Conservation (phyloP, 2,888 invertebrate species). For the Linnaemya tessellans region DNA sequence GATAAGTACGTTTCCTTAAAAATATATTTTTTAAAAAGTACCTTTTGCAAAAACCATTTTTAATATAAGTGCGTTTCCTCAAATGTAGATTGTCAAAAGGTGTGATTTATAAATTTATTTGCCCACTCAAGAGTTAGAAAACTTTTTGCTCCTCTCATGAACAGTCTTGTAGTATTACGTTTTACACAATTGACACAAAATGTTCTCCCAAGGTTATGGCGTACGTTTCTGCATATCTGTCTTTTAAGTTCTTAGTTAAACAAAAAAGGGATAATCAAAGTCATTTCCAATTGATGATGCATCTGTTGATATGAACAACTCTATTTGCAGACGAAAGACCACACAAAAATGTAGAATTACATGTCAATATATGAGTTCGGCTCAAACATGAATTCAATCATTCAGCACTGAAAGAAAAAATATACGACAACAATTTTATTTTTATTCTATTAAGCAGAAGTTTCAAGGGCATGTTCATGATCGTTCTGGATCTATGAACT, state of each 20-base stretch:
- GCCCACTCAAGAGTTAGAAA: no score
- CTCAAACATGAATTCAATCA: slow-evolving; percentile 8
- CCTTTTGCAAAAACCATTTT: no score
- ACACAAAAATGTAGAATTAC: slow-evolving; percentile 65
- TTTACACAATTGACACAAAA: no score
- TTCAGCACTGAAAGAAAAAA: slow-evolving; percentile 20
- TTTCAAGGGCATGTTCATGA: not conserved
- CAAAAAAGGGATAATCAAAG: slow-evolving; percentile 12
- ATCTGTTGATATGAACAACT: slow-evolving; percentile 50
- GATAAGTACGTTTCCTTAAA: no score
- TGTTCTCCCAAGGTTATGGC: not conserved
- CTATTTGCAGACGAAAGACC: slow-evolving; percentile 55
- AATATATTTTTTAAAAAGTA: no score
- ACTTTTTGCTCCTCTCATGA: no score
- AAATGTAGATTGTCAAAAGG: no score
- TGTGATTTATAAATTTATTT: no score
- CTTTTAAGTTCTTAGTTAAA: not conserved
- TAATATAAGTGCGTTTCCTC: no score
- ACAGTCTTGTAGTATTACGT: no score
- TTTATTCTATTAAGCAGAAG: not conserved
- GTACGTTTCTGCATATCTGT: not conserved
- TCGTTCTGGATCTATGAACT: not conserved
- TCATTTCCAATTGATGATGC: slow-evolving; percentile 24
- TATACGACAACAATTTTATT: not conserved
- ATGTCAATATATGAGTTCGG: slow-evolving; percentile 45